Evolutionary conservation across 2,113 vertebrate species (phyloP).

Genomic region (Eira barbara): DNA sequence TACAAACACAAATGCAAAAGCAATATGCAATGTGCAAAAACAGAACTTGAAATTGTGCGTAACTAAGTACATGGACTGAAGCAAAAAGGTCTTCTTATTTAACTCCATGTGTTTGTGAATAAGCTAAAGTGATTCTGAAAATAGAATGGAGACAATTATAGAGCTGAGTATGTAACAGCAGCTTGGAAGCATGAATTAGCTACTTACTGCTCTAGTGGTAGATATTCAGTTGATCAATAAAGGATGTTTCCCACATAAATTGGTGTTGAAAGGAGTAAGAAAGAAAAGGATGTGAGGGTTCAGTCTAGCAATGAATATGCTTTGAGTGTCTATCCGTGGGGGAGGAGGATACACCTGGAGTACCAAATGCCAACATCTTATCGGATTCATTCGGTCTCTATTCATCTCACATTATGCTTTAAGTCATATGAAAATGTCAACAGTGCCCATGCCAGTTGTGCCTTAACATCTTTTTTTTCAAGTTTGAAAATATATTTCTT

Average conservation of each 20-base stretch:
- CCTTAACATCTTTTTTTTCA: not conserved
- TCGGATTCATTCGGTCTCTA: not conserved
- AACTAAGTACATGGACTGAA: not conserved
- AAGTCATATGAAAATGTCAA: not conserved
- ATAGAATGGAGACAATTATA: not conserved
- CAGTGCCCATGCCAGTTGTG: not conserved
- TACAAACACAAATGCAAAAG: not conserved
- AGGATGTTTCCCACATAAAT: not conserved
- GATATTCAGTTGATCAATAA: not conserved
- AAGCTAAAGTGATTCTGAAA: conserved; percentile 11
- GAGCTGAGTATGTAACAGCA: not conserved
- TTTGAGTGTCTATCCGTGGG: not conserved
- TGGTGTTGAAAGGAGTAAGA: not conserved
- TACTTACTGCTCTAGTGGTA: not conserved
- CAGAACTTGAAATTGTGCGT: not conserved
- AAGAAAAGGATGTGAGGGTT: not conserved
- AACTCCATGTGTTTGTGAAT: not conserved
- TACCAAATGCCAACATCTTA: not conserved
- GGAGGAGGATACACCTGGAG: not conserved
- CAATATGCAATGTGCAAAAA: not conserved
- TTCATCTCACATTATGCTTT: not conserved
- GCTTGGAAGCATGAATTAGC: not conserved
- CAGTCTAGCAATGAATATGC: not conserved
- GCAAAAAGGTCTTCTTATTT: not conserved
- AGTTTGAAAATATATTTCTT: not conserved